Percentiles rank a stretch among this genome's conserved stretches.
These are phyloP conservation scores for Scaptomyza parva DNA, from an alignment of 2,888 invertebrate genomes.

Conservation along the genomic window DNA sequence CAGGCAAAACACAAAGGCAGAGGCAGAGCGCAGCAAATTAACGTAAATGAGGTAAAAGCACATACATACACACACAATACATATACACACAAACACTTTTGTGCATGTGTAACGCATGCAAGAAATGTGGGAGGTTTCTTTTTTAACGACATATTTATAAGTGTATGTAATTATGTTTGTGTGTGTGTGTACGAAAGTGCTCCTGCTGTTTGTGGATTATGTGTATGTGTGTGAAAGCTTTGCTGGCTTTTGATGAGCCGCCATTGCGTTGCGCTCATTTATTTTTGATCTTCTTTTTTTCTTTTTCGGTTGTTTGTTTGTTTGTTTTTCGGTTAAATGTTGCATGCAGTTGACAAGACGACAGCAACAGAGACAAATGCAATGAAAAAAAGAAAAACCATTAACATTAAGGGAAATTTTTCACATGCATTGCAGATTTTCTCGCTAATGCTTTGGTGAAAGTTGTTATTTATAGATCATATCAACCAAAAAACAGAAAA, in stretches of 20 bases:
- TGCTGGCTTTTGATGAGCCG: conserved; percentile 41
- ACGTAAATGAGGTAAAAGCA: conserved; percentile 65
- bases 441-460: conserved; percentile 44
- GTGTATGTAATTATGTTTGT: conserved; percentile 4
- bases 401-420: conserved; percentile 53
- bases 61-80: conserved; percentile 13
- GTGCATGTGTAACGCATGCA: conserved; percentile 61
- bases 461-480: conserved; percentile 43
- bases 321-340: conserved; percentile 73
- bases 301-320: conserved; percentile 23
- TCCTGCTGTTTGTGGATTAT: conserved; percentile 9
- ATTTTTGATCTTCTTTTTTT: conserved; percentile 55
- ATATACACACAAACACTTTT: conserved; percentile 19
- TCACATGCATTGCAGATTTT: conserved; percentile 42
- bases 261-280: conserved; percentile 38
- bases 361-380: conserved; percentile 48
- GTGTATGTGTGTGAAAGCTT: conserved; percentile 53
- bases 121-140: conserved; percentile 59
- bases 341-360: conserved; percentile 79
- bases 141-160: conserved; percentile 41
- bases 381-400: conserved; percentile 31
- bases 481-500: conserved; percentile 12
- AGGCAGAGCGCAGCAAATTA: conserved; percentile 27
- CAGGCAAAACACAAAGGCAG: conserved; percentile 29
- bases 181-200: conserved; percentile 6